Percentiles rank a stretch among this genome's conserved stretches.
These are phyloP conservation scores for Ceratotherium simum DNA, from an alignment of 2,113 vertebrate genomes.

Conservation along the genomic window DNA sequence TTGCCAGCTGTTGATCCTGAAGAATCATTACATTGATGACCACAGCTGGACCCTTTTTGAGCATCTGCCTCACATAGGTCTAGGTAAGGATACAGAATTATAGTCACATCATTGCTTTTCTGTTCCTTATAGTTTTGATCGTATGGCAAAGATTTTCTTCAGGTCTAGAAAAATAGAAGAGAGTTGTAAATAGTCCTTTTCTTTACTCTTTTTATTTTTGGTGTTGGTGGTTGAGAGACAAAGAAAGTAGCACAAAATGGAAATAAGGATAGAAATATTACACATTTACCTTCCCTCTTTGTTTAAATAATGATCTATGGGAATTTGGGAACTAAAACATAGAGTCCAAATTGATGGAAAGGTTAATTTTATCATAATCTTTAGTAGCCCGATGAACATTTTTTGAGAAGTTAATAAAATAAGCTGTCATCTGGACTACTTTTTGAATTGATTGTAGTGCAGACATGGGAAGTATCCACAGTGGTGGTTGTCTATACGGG, in stretches of 20 bases:
- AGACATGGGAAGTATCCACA: neutral
- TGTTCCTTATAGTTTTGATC: neutral
- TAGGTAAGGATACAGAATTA: conserved; percentile 86
- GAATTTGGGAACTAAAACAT: neutral
- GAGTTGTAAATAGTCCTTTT: neutral
- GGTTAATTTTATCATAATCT: neutral
- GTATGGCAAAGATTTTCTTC: conserved; percentile 18
- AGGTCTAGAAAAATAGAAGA: neutral
- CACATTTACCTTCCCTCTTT: neutral
- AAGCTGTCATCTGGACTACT: neutral
- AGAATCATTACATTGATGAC: conserved; percentile 96
- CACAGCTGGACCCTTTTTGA: conserved; percentile 98
- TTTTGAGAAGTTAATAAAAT: neutral
- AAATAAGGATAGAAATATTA: neutral
- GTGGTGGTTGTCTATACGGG: neutral
- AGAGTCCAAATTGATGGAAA: conserved; percentile 4
- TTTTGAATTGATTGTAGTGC: neutral
- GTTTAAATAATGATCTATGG: neutral
- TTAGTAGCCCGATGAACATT: neutral
- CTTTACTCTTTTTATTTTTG: neutral
- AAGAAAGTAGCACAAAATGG: neutral
- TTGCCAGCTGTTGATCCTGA: conserved; percentile 96
- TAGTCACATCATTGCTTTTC: neutral
- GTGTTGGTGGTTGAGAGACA: neutral
- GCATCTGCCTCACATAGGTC: conserved; percentile 83